Conservation (phyloP, 2,888 invertebrate genomes). For the Oxyteleia sp. region DNA sequence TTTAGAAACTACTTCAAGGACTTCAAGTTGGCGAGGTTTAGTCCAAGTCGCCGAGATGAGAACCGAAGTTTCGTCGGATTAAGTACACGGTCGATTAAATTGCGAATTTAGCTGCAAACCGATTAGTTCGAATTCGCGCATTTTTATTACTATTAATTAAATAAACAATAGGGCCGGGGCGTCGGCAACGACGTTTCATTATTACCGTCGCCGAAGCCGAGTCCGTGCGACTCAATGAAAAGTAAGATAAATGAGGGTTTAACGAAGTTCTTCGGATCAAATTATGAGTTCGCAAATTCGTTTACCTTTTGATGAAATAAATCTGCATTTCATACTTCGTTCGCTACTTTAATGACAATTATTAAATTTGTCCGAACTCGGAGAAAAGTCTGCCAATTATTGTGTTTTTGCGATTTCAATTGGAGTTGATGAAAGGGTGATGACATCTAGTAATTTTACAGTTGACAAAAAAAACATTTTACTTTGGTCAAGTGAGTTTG, state of each 20-base stretch:
- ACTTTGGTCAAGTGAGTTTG: neutral
- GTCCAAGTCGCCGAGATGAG: conserved; percentile 61
- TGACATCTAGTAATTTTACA: neutral
- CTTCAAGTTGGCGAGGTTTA: conserved; percentile 60
- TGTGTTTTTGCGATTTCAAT: conserved; percentile 21
- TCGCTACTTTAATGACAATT: conserved; percentile 32
- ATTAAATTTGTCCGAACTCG: conserved; percentile 33
- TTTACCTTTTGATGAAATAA: conserved; percentile 49
- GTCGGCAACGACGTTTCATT: conserved; percentile 39
- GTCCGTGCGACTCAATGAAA: conserved; percentile 36
- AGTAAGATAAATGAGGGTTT: conserved; percentile 65
- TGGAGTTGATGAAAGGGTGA: neutral
- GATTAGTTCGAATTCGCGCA: conserved; percentile 53
- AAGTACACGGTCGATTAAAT: conserved; percentile 65
- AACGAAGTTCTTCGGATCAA: conserved; percentile 45
- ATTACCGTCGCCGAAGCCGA: neutral
- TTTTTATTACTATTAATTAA: conserved; percentile 60
- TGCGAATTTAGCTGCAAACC: conserved; percentile 49
- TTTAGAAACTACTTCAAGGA: conserved; percentile 66
- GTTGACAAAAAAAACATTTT: neutral
- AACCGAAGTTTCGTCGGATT: conserved; percentile 62
- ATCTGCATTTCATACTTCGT: conserved; percentile 40
- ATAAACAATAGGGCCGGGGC: conserved; percentile 58
- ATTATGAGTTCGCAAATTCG: conserved; percentile 58
- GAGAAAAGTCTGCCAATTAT: conserved; percentile 29